Conservation (phyloP, 2,888 invertebrate species). For the Cremastinae sp. region DNA sequence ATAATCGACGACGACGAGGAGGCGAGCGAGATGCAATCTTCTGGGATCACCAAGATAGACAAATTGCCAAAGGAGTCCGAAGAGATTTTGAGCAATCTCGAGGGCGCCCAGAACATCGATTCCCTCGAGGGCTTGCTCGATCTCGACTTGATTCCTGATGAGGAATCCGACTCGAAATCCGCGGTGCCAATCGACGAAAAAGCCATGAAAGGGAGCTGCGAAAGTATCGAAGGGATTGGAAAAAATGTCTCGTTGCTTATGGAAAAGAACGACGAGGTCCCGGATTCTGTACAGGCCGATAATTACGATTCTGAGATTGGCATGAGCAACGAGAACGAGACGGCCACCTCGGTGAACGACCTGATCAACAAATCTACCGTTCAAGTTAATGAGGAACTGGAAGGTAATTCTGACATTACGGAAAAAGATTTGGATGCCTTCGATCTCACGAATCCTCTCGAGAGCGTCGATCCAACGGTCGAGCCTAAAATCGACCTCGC, state of each 20-base stretch:
- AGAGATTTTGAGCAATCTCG: slow-evolving; percentile 63
- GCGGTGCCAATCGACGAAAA: slow-evolving; percentile 54
- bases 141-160: slow-evolving; percentile 66
- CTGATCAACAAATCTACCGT: slow-evolving; percentile 34
- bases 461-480: slow-evolving; percentile 32
- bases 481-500: slow-evolving; percentile 55
- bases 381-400: slow-evolving; percentile 4
- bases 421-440: slow-evolving; percentile 53
- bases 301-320: slow-evolving; percentile 20
- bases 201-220: slow-evolving; percentile 35
- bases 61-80: slow-evolving; percentile 63
- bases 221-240: slow-evolving; percentile 54
- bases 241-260: slow-evolving; percentile 66
- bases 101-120: slow-evolving; percentile 65
- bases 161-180: slow-evolving; percentile 48
- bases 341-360: slow-evolving; percentile 54
- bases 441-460: slow-evolving; percentile 39
- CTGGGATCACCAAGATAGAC: slow-evolving; percentile 43
- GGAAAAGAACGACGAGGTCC: slow-evolving; percentile 54
- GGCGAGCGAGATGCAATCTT: slow-evolving; percentile 49
- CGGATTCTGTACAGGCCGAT: slow-evolving; percentile 5
- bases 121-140: slow-evolving; percentile 67
- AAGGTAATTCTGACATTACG: slow-evolving; percentile 24
- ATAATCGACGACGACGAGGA: slow-evolving; percentile 64
- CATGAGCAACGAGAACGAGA: slow-evolving; percentile 28